Evolutionary conservation across 2,113 vertebrate genomes (phyloP).

Genomic region (Odobenus rosmarus): DNA sequence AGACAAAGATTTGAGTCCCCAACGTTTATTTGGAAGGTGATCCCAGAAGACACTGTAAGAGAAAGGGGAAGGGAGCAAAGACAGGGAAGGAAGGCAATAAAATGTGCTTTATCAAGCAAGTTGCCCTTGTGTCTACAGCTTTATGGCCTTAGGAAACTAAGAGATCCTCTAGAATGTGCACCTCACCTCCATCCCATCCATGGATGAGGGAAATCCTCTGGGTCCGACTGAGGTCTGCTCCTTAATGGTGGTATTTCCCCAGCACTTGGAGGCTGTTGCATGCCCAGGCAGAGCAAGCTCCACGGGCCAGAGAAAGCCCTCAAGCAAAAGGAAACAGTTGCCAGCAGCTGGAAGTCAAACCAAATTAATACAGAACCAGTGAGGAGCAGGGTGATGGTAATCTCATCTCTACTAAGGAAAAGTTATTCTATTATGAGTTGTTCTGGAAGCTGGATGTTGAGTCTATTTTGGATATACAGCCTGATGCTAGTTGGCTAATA

Average conservation of each 20-base stretch:
- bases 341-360: neutral
- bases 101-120: neutral
- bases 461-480: neutral
- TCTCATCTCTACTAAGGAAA: neutral
- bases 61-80: neutral
- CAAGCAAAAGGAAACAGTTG: neutral
- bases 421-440: neutral
- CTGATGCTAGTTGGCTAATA: neutral
- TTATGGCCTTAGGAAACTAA: neutral
- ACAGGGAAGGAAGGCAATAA: neutral
- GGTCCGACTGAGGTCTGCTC: neutral
- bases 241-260: too few relatives aligned
- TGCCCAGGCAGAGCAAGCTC: neutral
- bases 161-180: neutral
- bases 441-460: neutral
- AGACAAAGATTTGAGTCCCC: neutral
- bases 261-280: neutral
- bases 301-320: neutral
- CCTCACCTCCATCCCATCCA: neutral
- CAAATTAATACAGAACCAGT: neutral
- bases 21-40: neutral
- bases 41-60: neutral
- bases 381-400: neutral
- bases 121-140: neutral
- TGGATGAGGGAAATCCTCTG: neutral